Evolutionary conservation across 92 coral and sea anemone species (phyloP), one percentile per base, ranked within the genome.

Genomic region (Pocillopora grandis): DNA sequence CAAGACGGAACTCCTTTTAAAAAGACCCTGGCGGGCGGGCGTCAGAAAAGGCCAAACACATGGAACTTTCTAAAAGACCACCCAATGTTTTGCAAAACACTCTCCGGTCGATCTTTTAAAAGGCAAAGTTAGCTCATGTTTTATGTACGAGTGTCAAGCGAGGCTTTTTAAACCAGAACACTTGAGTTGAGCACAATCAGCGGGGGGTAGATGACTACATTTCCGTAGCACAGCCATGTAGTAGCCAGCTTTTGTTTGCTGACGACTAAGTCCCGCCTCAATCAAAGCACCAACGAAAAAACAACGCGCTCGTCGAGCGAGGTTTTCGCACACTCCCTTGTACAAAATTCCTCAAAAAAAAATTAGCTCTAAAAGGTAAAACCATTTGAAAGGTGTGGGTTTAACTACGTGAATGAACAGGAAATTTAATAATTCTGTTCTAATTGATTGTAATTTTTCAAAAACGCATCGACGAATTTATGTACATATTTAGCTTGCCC

Each of bases 141-240:
- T 87, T 79, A 91, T 88, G 91, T 33, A 91, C 65, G 87, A 68
- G 83, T 83, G 81, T 78, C 91, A 75, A 79, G 94, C 80, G 76
- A 84, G 65, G 89, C 69, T 71, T 49, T 68, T 79, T 90, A 91
- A 87, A 91, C 81, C 89, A 91, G 75, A 55, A 65, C 56, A 36
- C 73, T 83, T 63, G 83, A 84, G 75, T 76, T 64, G 67, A 57
- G 75, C 77, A 23, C n/a, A 16, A 21, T 19, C 80, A 76, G 88
- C 76, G 68, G 88, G 88, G 10, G 88, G 83, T 48, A 76, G 82
- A 76, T 84, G 69, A 56, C 88, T 76, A 65, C 76, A 76, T 84
- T 79, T 84, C 88, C 88, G 1, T 58, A 52, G 63, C 83, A 27
- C 60, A 76, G 88, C 66, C 82, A 68, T 84, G 61, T 77, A 76